Percentiles rank a stretch among this genome's conserved stretches.
Conservation (phyloP, 2,113 vertebrate genomes). For the Prochilodus magdalenae region DNA sequence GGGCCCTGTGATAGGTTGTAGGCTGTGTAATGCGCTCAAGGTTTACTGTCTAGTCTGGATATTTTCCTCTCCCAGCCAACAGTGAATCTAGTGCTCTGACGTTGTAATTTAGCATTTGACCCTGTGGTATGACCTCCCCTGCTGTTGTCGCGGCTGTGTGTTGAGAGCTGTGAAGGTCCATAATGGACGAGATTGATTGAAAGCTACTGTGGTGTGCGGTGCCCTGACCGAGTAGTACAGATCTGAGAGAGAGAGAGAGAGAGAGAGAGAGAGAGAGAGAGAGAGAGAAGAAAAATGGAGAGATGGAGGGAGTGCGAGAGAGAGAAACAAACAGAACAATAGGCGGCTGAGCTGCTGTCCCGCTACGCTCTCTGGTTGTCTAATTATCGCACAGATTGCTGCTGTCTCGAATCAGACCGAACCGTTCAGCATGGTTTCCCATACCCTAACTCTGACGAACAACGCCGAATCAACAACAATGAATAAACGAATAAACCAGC, state of each 20-base stretch:
- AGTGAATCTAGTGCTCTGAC: background rate
- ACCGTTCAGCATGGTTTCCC: no score
- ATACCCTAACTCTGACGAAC: conserved; percentile 12
- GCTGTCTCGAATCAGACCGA: no score
- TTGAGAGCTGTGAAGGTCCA: no score
- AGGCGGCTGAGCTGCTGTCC: conserved; percentile 29
- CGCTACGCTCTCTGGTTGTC: background rate
- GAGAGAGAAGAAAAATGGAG: background rate
- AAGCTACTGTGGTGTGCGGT: conserved; percentile 30
- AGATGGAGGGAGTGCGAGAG: no score
- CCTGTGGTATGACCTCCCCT: no score
- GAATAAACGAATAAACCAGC: background rate
- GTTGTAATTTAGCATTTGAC: conserved; percentile 23
- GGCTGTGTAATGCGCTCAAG: background rate
- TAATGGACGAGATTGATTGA: no score
- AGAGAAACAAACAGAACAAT: conserved; percentile 33
- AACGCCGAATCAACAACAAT: background rate
- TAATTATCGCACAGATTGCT: conserved; percentile 33
- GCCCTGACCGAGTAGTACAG: no score
- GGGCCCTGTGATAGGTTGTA: no score
- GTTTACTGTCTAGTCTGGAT: background rate
- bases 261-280: background rate
- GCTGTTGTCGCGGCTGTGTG: conserved; percentile 11
- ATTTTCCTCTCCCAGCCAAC: background rate
- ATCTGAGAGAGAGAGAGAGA: background rate